Evolutionary conservation across 2,797 vertebrate genomes (phyloP), one percentile per base, ranked within the genome.

Genomic region (Silurus lanzhouensis): DNA sequence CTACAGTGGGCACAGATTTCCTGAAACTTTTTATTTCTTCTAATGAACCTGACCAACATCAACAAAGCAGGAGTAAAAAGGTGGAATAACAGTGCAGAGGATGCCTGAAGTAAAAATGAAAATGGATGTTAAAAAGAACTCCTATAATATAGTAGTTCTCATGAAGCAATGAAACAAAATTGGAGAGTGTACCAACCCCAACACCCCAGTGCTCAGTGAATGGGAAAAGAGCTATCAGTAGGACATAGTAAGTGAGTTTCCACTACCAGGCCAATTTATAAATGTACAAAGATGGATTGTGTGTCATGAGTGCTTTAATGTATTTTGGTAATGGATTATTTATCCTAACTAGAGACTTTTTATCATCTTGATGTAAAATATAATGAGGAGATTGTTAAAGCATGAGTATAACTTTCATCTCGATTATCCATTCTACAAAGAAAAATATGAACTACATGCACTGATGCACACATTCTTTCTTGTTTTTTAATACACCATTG

Each of bases 281-380:
- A 81, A 67, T 81, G 66, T 67, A 68, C 48, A 67, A 81, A 81
- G 80, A 67, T 68, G 25, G 60, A 81, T 81, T 81, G 63, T 68
- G 48, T 17, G 25, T 58, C 55, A 60, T 38, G 27, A 77, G 55
- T 60, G 55, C 58, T 77, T 77, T 66, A 83, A 83, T 84, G 57
- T 61, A 77, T 81, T 81, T 81, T 60, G n/a, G 66, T 78, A 81
- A 85, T 85, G 44, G 77, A 81, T 85, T 81, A 85, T 80, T 81
- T 74, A 81, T 85, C 58, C 27, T 81, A 44, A 68, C 57, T 44
- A 63, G 68, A 85, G 77, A 60, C 77, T 22, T 81, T 84, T 85
- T 85, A 80, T 80, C 76, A 61, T 48, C 38, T 57, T 63, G 58
- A 71, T 79, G 66, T 60, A 22, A 78, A 84, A 78, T 52, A 70